Evolutionary conservation across 1,140 invertebrate genomes (phyloP).

Genomic region (Brachionus angularis): DNA sequence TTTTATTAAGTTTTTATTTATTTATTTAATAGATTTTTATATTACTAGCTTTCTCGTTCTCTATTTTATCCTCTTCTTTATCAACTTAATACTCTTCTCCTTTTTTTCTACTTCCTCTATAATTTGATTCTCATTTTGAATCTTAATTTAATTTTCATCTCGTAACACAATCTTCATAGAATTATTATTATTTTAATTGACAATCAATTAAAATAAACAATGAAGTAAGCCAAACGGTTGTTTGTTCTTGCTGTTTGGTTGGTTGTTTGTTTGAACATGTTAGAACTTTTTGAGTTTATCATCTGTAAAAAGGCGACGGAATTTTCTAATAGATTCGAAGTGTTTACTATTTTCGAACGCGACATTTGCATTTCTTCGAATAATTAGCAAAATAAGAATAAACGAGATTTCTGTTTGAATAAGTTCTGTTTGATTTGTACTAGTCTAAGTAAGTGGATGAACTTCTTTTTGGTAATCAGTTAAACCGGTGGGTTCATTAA

Average conservation of each 20-base stretch:
- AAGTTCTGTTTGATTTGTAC: too few species aligned
- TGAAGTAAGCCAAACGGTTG: slow-evolving; percentile 74
- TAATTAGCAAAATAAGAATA: slow-evolving; percentile 52
- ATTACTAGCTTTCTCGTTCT: slow-evolving; percentile 46
- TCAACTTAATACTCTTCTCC: slow-evolving; percentile 62
- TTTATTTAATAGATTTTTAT: too few species aligned
- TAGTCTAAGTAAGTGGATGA: too few species aligned
- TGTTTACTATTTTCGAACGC: slow-evolving; percentile 63
- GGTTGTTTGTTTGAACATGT: slow-evolving; percentile 45
- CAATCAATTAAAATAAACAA: slow-evolving; percentile 71
- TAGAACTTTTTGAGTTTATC: slow-evolving; percentile 52
- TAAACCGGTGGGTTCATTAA: too few species aligned
- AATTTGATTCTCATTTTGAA: slow-evolving; percentile 53
- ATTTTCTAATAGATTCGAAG: slow-evolving; percentile 60
- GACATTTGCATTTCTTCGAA: slow-evolving; percentile 67
- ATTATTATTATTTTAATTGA: slow-evolving; percentile 44
- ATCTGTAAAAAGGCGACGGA: slow-evolving; percentile 61
- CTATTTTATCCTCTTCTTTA: slow-evolving; percentile 44
- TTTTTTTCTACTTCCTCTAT: slow-evolving; percentile 60
- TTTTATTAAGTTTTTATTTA: too few species aligned
- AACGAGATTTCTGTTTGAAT: too few species aligned
- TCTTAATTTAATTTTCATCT: slow-evolving; percentile 66
- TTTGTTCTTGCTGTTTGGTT: neutral
- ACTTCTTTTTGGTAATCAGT: too few species aligned
- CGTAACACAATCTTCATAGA: slow-evolving; percentile 60